Base-by-base conservation (phyloP, 2,888 invertebrate genomes). In the Prenolepis imparis region DNA sequence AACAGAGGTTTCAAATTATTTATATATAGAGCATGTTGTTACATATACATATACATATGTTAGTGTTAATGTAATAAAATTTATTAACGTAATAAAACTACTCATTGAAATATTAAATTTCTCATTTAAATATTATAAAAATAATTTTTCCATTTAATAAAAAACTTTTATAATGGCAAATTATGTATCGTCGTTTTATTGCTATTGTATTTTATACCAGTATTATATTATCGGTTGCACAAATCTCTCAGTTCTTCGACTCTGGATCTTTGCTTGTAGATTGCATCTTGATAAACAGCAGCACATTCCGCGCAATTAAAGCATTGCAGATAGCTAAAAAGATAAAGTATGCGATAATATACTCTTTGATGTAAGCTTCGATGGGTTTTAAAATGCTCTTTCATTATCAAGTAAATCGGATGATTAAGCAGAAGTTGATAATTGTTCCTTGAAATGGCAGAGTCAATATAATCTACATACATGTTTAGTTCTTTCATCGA, bases 241-340 rank as follows among this genome's bases (percentile, higher is more conserved):
- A 73, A 77, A 85, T 68, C 28, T 82, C 21, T 82, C 41, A 55
- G 66, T 81, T 81, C 11, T n/a, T 39, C 75, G 28, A 57, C 36
- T 36, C 36, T 36, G 36, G 5, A 6, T n/a, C n/a, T 12, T 80
- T 66, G 55, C 73, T 70, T 55, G 63, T 61, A n/a, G 3, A 64
- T 59, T 77, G 21, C 64, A 88, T 88, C 88, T 75, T 66, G 28
- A 28, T 85, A 85, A 83, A 82, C 52, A 55, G 0, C n/a, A 63
- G 82, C 55, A 74, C 57, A 67, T 41, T 64, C 75, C 48, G n/a
- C 64, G 57, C 32, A 21, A 63, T 59, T 32, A 77, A 82, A 83
- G 82, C 39, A 68, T 57, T 83, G 12, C 11, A 55, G 59, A 64
- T 55, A 72, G 44, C 68, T 75, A 63, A 61, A 21, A 24, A 83